Percentiles rank a stretch among this genome's conserved stretches.
Conservation (phyloP, 2,113 vertebrate species). For the Corvus hawaiiensis region DNA sequence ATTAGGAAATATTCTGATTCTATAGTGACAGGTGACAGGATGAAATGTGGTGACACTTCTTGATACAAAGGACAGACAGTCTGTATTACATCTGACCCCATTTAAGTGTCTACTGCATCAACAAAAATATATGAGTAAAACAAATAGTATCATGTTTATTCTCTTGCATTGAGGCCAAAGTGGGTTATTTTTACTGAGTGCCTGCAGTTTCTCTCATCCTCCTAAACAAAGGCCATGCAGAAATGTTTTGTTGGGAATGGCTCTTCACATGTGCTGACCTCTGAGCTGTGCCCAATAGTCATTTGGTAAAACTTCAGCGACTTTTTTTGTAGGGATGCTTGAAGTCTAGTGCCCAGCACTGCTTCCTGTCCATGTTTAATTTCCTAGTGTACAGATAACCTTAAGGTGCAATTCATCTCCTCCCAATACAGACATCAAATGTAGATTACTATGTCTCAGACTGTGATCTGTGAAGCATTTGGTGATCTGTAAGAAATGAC, state of each 20-base stretch:
- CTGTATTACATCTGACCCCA: background rate
- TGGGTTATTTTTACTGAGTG: background rate
- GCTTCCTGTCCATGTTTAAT: background rate
- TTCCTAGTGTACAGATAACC: background rate
- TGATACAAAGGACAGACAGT: background rate
- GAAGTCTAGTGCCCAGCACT: background rate
- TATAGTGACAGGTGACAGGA: background rate
- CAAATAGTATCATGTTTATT: background rate
- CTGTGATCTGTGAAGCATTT: background rate
- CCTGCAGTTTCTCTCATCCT: background rate
- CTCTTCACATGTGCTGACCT: background rate
- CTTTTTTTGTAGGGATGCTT: background rate
- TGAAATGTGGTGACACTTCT: background rate
- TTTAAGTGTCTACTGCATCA: background rate
- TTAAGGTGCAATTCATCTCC: background rate
- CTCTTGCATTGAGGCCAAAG: background rate
- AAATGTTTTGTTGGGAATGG: background rate
- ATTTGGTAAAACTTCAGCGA: background rate
- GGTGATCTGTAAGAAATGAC: slow-evolving; percentile 6
- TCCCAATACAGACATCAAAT: background rate
- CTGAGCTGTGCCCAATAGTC: background rate
- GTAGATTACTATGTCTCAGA: background rate
- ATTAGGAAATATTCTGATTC: background rate
- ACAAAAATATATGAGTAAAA: background rate
- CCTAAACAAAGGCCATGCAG: background rate